Evolutionary conservation across 2,113 vertebrate genomes (phyloP).

Genomic region (Muntiacus reevesi): DNA sequence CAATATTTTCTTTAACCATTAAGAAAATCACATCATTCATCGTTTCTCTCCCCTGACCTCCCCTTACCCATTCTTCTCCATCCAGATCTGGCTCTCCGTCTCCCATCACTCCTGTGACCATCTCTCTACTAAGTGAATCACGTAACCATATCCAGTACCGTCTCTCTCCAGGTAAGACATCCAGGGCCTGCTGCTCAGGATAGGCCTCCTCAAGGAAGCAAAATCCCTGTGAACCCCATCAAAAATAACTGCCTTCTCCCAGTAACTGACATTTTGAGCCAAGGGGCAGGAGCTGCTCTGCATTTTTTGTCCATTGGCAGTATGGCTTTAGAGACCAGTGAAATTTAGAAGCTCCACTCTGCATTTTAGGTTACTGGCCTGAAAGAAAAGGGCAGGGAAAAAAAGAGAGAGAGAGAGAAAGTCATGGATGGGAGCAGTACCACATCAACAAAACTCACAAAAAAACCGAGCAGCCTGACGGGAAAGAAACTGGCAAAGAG

Average conservation of each 20-base stretch:
- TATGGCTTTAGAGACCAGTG: neutral
- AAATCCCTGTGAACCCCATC: neutral
- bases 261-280: neutral
- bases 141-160: neutral
- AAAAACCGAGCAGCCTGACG: neutral
- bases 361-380: neutral
- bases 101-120: neutral
- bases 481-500: neutral
- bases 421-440: neutral
- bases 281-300: neutral
- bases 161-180: neutral
- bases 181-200: neutral
- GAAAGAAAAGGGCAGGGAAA: neutral
- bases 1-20: neutral
- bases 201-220: neutral
- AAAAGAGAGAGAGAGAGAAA: neutral
- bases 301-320: neutral
- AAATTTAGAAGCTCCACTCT: neutral
- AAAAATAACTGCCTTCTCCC: neutral
- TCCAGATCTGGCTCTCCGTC: neutral
- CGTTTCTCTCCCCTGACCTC: neutral
- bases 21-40: neutral
- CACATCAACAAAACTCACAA: neutral
- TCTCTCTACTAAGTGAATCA: neutral
- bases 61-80: neutral